These are phyloP conservation scores for Lepus timidus DNA, from an alignment of 2,113 vertebrate genomes.

Conservation along the genomic window DNA sequence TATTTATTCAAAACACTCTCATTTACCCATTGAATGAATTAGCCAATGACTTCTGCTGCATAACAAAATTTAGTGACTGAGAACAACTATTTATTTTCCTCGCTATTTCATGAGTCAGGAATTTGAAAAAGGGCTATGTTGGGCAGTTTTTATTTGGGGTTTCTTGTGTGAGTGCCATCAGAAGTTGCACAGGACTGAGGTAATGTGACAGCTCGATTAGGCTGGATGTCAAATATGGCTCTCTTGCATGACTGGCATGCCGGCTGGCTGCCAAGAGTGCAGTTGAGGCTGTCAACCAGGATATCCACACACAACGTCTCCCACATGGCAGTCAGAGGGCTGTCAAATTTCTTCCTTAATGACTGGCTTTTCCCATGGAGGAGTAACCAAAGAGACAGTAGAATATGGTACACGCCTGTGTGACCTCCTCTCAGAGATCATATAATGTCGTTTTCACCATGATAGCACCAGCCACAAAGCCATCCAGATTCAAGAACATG, in stretches of 20 bases:
- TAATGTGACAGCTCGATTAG: background rate
- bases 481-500: background rate
- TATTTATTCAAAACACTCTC: background rate
- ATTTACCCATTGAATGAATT: background rate
- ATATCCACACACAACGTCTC: background rate
- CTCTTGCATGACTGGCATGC: background rate
- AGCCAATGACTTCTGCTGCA: background rate
- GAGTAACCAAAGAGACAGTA: background rate
- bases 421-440: background rate
- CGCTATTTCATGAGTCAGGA: background rate
- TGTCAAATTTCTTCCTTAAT: background rate
- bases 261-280: background rate
- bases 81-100: background rate
- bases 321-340: background rate
- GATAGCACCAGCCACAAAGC: background rate
- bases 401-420: background rate
- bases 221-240: background rate
- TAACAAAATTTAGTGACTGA: background rate
- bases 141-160: background rate
- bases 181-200: too few relatives aligned
- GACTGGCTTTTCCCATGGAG: background rate
- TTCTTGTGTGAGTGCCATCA: background rate
- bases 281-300: background rate
- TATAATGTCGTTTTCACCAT: background rate
- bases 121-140: background rate